These are phyloP conservation scores for Tupaia chinensis DNA, from an alignment of 2,113 vertebrate genomes.

Conservation along the genomic window DNA sequence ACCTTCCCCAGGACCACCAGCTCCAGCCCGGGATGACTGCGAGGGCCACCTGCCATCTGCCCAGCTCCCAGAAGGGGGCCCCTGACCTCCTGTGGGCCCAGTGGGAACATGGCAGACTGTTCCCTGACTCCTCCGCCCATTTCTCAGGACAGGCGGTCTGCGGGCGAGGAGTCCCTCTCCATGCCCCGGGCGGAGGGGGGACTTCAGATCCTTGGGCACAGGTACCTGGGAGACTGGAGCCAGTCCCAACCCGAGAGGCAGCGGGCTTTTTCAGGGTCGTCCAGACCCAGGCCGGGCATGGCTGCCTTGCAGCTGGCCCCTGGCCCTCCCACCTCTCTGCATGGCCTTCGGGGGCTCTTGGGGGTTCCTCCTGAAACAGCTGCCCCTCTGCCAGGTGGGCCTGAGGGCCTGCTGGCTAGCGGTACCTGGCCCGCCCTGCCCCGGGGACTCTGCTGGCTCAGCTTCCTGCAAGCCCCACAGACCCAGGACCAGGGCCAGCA, in stretches of 20 bases:
- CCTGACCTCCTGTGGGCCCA: not conserved
- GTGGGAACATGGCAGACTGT: not conserved
- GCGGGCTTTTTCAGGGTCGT: too few relatives aligned
- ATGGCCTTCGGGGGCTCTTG: accelerated
- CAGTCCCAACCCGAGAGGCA: not conserved
- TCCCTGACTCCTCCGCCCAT: not conserved
- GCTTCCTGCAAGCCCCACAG: too few relatives aligned
- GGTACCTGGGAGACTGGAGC: too few relatives aligned
- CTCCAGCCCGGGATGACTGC: not conserved
- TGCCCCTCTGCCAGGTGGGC: not conserved
- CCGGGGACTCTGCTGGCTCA: too few relatives aligned
- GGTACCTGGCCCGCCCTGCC: too few relatives aligned
- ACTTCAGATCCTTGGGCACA: not conserved
- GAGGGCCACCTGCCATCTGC: accelerated
- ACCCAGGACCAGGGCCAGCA: not conserved
- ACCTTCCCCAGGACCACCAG: too few relatives aligned
- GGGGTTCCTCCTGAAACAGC: not conserved
- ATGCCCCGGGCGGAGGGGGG: not conserved
- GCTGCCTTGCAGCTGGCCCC: too few relatives aligned
- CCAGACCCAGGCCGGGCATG: not conserved
- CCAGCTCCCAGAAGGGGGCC: not conserved
- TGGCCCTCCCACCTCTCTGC: accelerated
- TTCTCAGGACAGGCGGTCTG: too few relatives aligned
- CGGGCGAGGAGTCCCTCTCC: too few relatives aligned
- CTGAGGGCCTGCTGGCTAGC: not conserved